These are phyloP conservation scores for Lochmaea crataegi DNA, from an alignment of 2,888 invertebrate species.

Conservation along the genomic window DNA sequence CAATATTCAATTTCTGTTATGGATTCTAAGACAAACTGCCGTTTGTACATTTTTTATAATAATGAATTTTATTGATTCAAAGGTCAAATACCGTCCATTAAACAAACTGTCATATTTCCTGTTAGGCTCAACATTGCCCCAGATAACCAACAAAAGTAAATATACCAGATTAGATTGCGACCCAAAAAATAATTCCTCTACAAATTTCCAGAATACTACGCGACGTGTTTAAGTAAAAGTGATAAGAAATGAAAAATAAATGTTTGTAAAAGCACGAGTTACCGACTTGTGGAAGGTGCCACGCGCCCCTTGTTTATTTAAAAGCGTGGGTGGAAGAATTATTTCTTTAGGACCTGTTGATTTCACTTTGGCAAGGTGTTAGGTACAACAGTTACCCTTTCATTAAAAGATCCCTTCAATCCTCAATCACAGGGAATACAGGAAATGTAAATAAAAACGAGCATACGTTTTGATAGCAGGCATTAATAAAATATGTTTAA, in stretches of 20 bases:
- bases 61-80: slow-evolving; percentile 7
- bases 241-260: slow-evolving; percentile 38
- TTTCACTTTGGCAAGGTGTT: slow-evolving; percentile 51
- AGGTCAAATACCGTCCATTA: slow-evolving; percentile 34
- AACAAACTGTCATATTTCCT: slow-evolving; percentile 37
- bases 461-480: slow-evolving; percentile 14
- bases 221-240: slow-evolving; percentile 24
- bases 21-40: background rate
- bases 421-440: slow-evolving; percentile 36
- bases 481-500: background rate
- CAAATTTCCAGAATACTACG: slow-evolving; percentile 41
- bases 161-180: slow-evolving; percentile 48
- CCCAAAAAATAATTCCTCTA: slow-evolving; percentile 42
- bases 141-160: slow-evolving; percentile 43
- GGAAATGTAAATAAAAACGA: slow-evolving; percentile 40
- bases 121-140: slow-evolving; percentile 38
- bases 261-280: slow-evolving; percentile 42
- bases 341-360: slow-evolving; percentile 55
- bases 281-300: slow-evolving; percentile 46
- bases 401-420: slow-evolving; percentile 35
- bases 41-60: background rate
- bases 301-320: slow-evolving; percentile 53
- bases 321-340: slow-evolving; percentile 55
- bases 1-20: background rate
- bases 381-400: slow-evolving; percentile 42